Base-by-base conservation (phyloP, 2,113 vertebrate species). In the Polyodon spathula region DNA sequence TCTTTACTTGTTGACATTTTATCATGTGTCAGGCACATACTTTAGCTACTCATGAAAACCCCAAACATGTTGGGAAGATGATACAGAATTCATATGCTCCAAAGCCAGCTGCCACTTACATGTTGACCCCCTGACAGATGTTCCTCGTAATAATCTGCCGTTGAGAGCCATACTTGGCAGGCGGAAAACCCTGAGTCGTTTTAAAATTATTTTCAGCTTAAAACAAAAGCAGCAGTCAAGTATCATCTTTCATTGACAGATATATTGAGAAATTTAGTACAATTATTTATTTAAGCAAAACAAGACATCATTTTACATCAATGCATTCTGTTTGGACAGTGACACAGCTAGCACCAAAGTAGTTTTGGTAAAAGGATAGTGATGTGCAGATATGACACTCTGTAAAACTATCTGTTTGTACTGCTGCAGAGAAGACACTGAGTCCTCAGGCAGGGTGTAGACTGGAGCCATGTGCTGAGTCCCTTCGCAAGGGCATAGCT, bases 141-240 rank as follows among this genome's bases (percentile, higher is more conserved):
- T 86, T 86, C 73, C 74, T 76, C 80, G 81, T 83, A 83, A 81
- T 84, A 84, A 84, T 85, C 77, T 80, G 76, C 70, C 78, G 76
- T 80, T 83, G 82, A 85, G 79, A 88, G 82, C 80, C 77, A 78
- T 84, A 79, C 76, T 56, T 71, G 68, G 79, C 84, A 85, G 81
- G 84, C 85, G 84, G 84, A 81, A 74, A 81, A 77, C 72, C 76
- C 60, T 58, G 71, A 72, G 75, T 78, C 73, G 71, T 83, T 79
- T 71, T 76, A 71, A 80, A 81, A 66, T 63, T 75, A 64, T 61
- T 27, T 27, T 27, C 54, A 56, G 56, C 68, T 74, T 78, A 86
- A 87, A 86, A 85, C 81, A 87, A 87, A 86, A 84, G 82, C 66
- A 77, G 80, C 81, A 81, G 83, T 87, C 82, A 83, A 82, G 80